These are phyloP conservation scores for Idaea dimidiata DNA, from an alignment of 2,888 invertebrate species.

Conservation along the genomic window DNA sequence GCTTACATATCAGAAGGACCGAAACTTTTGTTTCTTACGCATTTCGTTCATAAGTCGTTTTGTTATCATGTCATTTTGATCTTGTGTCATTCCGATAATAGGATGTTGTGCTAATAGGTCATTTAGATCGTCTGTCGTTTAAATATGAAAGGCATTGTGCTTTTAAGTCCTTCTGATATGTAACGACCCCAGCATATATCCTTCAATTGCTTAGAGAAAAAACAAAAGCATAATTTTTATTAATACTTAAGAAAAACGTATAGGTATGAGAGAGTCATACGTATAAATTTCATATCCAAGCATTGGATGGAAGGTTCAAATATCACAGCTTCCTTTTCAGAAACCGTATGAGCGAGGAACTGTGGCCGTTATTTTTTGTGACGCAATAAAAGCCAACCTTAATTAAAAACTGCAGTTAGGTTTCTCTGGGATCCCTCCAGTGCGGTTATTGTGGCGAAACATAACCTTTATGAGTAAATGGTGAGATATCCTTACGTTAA, in stretches of 20 bases:
- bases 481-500: constrained; percentile 22
- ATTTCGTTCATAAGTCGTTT: too few relatives aligned
- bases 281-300: constrained; percentile 8
- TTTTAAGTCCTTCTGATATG: too few relatives aligned
- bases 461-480: constrained; percentile 20
- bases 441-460: constrained; percentile 22
- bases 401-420: constrained; percentile 67
- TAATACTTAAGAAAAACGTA: background rate
- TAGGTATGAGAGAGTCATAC: background rate
- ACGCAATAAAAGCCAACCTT: constrained; percentile 54
- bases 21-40: too few relatives aligned
- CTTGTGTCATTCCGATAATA: too few relatives aligned
- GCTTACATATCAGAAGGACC: too few relatives aligned
- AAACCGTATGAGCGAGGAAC: constrained; percentile 51
- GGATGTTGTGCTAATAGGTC: too few relatives aligned
- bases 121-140: too few relatives aligned
- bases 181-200: too few relatives aligned
- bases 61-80: too few relatives aligned
- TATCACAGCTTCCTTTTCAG: constrained; percentile 30
- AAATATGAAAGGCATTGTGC: too few relatives aligned
- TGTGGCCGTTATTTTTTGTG: constrained; percentile 51
- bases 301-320: constrained; percentile 25
- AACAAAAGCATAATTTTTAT: too few relatives aligned
- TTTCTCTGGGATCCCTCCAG: constrained; percentile 35
- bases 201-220: too few relatives aligned